Base-by-base conservation (phyloP, 2,888 invertebrate genomes). In the Diplolepis rosae region DNA sequence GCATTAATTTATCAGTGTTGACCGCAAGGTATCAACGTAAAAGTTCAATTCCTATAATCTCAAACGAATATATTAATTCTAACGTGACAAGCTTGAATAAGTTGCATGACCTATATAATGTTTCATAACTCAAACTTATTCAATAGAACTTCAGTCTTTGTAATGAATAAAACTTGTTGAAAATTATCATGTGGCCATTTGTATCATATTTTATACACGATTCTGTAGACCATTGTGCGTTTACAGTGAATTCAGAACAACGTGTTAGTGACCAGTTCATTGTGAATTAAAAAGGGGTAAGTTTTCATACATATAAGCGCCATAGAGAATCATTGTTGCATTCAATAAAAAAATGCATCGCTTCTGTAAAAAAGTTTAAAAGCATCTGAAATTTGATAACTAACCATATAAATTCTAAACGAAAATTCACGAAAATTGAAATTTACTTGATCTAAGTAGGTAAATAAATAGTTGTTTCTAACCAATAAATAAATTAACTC, bases 81-180 rank as follows among this genome's bases (percentile, higher is more conserved):
- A 50, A 11, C 22, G 24, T 39, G 15, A 61, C 39, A 27, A 61
- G 39, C n/a, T n/a, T 61, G 61, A 27, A 61, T 61, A 61, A 39
- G 35, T 61, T 61, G 35, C 61, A 61, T 35, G 61, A 61, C 61
- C 39, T 39, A 61, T 39, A 61, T 39, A 24, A 35, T 61, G 35
- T 35, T 39, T 32, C n/a, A 39, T 24, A 39, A 39, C 39, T 61
- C 24, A 39, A 9, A 42, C 24, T 22, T 61, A 61, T 61, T 61
- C 39, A n/a, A 61, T 5, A 61, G 7, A 9, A 61, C 24, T 27
- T 61, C 13, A 9, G 39, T 9, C 4, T 24, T 24, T 35, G 73
- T 77, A 77, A 81, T 81, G 81, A 82, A 84, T 84, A 83, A 85
- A 85, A 85, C 84, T 84, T 83, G 79, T 78, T 79, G 78, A 78